Evolutionary conservation across 2,888 invertebrate species (phyloP).

Genomic region (Dynastes grantii): DNA sequence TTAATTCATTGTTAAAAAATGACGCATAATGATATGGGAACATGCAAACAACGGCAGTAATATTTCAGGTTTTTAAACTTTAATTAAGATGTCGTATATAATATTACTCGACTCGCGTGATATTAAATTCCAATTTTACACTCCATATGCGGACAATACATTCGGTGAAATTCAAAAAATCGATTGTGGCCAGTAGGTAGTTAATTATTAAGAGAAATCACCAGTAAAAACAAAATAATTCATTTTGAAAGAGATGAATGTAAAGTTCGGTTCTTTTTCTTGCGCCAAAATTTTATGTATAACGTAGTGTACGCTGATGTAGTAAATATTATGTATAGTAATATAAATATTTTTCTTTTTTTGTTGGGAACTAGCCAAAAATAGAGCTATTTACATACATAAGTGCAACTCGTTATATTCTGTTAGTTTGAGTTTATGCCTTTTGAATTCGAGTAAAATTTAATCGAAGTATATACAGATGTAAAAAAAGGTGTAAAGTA

Average conservation of each 20-base stretch:
- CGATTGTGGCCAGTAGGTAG: background rate
- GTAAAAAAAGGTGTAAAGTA: too few relatives aligned
- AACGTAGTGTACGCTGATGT: background rate
- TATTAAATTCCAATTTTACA: conserved; percentile 41
- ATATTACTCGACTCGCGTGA: conserved; percentile 1
- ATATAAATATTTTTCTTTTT: too few relatives aligned
- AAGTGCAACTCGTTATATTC: too few relatives aligned
- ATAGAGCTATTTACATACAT: too few relatives aligned
- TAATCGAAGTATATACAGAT: too few relatives aligned
- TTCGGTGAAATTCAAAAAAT: conserved; percentile 3
- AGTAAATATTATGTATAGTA: background rate
- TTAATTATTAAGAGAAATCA: conserved; percentile 28
- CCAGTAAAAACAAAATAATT: conserved; percentile 18
- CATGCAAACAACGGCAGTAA: conserved; percentile 10
- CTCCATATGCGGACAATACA: conserved; percentile 31
- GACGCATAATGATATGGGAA: conserved; percentile 22
- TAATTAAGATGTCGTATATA: conserved; percentile 32
- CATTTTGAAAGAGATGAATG: background rate
- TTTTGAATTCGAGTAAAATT: too few relatives aligned
- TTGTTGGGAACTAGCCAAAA: too few relatives aligned
- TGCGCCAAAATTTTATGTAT: background rate
- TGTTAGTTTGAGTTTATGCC: too few relatives aligned
- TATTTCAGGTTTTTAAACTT: conserved; percentile 31
- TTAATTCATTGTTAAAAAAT: conserved; percentile 20
- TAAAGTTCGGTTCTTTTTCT: background rate